Percentiles rank a stretch among this genome's conserved stretches.
Evolutionary conservation across 2,113 vertebrate genomes (phyloP).

Genomic region (Sterna hirundo): DNA sequence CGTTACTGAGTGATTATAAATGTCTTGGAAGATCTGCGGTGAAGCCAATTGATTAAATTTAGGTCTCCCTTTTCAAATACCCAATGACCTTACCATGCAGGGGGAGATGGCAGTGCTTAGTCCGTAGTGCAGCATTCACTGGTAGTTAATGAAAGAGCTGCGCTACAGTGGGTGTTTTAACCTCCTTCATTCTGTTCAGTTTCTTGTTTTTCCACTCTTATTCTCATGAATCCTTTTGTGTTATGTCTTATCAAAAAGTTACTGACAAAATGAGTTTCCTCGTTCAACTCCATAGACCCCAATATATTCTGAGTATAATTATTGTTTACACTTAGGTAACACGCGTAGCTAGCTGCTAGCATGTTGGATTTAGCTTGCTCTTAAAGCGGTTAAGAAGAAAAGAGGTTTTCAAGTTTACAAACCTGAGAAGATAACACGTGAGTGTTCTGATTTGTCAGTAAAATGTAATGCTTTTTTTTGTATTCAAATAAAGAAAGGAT

Average conservation of each 20-base stretch:
- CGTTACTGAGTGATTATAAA: background rate
- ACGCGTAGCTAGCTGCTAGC: background rate
- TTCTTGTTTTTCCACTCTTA: background rate
- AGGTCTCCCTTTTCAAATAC: background rate
- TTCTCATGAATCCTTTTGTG: background rate
- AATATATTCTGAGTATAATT: accelerated
- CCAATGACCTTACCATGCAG: background rate
- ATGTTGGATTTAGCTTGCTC: background rate
- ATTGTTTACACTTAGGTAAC: background rate
- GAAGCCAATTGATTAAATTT: background rate
- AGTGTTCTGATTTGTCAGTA: background rate
- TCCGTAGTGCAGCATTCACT: background rate
- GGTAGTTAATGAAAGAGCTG: background rate
- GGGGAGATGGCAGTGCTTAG: background rate
- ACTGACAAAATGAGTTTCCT: background rate
- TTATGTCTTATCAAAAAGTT: background rate
- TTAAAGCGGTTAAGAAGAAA: background rate
- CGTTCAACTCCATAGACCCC: background rate
- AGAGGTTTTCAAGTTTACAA: background rate
- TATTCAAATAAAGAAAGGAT: background rate
- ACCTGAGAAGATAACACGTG: background rate
- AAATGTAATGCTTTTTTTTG: background rate
- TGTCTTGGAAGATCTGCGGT: background rate
- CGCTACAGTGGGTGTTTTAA: background rate
- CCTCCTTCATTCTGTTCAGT: background rate